Base-by-base conservation (phyloP, 2,888 invertebrate species). In the Xylophagus ater region DNA sequence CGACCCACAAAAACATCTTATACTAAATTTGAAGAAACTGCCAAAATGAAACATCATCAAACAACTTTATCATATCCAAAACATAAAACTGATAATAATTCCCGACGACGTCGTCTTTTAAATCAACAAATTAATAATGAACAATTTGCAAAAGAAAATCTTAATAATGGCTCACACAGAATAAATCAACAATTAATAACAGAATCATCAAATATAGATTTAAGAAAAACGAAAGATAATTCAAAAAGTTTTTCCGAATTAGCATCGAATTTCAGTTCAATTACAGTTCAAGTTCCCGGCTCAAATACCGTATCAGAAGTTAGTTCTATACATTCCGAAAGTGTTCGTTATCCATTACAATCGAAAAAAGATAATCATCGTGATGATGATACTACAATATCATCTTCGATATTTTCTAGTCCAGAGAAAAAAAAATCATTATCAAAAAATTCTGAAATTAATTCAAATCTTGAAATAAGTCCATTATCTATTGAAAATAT, bases 341-440 rank as follows among this genome's bases (percentile, higher is more conserved):
- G 21, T 19, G 24, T 19, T 1, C 33, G 23, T 8, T 20, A 13
- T 15, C 29, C 35, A 9, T 5, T 18, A 4, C 2, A 25, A n/a
- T 3, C 4, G 8, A 10, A 33, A 23, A 33, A n/a, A 8, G 5
- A 17, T 10, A 40, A 14, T 17, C 34, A 42, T 3, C 46, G 46
- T 26, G 52, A 56, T 28, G 56, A 56, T 34, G 49, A 52, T 15
- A 52, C 54, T 4, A 56, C 58, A 6, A 48, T 53, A 4, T 53
- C 56, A 1, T 56, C 56, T 12, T 53, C 55, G 10, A 45, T 54
- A 10, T 53, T 54, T 35, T 53, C 52, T 13, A 56, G 55, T 41
- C 53, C 56, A 1, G 52, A 57, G 36, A 53, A 52, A 36, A 18
- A 26, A n/a, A 9, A 7, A 4, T 8, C 24, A 3, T 17, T n/a